Base-by-base conservation (phyloP, 2,113 vertebrate genomes). In the Mionectes macconnelli region DNA sequence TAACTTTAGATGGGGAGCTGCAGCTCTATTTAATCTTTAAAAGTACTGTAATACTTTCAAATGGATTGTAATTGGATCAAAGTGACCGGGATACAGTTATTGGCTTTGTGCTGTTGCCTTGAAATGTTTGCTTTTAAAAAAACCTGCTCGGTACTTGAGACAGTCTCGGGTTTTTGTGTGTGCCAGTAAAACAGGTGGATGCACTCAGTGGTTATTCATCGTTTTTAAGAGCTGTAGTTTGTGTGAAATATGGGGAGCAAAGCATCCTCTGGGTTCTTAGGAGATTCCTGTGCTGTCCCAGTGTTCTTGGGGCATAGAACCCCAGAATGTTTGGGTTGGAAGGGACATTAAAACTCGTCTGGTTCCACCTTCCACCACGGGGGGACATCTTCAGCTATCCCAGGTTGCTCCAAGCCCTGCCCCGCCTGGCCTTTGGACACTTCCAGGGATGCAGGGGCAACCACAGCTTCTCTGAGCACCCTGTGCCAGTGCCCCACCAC, bases 51-150 rank as follows among this genome's bases (percentile, higher is more conserved):
- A 55, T 60, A 56, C 74, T 94, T 94, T 24, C 68, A 75, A 86
- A 81, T 47, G 31, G 62, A 9, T 66, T 72, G 59, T 93, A 83
- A 76, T 87, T 91, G 68, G 75, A 77, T 82, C 89, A 91, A 67
- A 93, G 74, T 50, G 57, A 84, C 89, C 15, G 1, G 33, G 80
- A 67, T 55, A 40, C 8, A 40, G 63, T 83, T 89, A 63, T 22
- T 84, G 83, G 47, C 70, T 90, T 77, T 50, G 62, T 66, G 70
- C 59, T 70, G 33, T 66, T 84, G 35, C 63, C 21, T 94, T 87
- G 23, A 84, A 89, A 56, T 63, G 39, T 77, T 94, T 73, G 49
- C 57, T 33, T 70, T 89, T 37, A 15, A 49, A 55, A 84, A 69
- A 79, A 6, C 10, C 35, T 45, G 12, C 67, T 39, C n/a, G 30